Evolutionary conservation across 1,140 invertebrate genomes (phyloP).

Genomic region (Eriosoma lanigerum): DNA sequence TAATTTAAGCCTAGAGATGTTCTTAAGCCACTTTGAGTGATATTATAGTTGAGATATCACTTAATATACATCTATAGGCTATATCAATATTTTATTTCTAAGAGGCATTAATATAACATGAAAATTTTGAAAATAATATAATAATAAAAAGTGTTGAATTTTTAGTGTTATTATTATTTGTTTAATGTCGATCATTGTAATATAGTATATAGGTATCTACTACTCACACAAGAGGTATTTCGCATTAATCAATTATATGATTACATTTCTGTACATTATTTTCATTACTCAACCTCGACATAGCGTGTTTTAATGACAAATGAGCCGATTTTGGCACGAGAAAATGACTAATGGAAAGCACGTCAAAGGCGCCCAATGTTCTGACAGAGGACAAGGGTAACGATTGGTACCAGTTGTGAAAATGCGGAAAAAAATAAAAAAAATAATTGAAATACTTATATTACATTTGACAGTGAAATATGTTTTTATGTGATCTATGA

Average conservation of each 20-base stretch:
- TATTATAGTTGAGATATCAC: too few relatives aligned
- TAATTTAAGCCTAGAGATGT: too few relatives aligned
- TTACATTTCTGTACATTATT: conserved; percentile 26
- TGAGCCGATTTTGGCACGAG: conserved; percentile 24
- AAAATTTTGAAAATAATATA: too few relatives aligned
- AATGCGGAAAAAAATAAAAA: conserved; percentile 16
- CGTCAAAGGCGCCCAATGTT: conserved; percentile 11
- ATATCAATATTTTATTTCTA: too few relatives aligned
- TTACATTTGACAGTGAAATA: conserved; percentile 2
- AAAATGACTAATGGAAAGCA: conserved; percentile 46
- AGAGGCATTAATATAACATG: too few relatives aligned
- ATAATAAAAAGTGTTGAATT: too few relatives aligned
- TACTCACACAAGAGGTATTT: conserved; percentile 8
- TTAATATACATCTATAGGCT: too few relatives aligned
- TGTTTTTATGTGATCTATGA: conserved; percentile 9
- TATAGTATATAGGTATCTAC: too few relatives aligned
- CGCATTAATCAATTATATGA: conserved; percentile 34
- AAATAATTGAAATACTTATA: background rate
- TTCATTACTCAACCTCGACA: conserved; percentile 42
- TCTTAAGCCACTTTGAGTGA: too few relatives aligned
- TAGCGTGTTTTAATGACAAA: conserved; percentile 49
- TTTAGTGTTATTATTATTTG: too few relatives aligned
- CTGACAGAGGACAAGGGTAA: background rate
- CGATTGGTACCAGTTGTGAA: conserved; percentile 15
- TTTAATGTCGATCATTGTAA: too few relatives aligned